These are phyloP conservation scores for Littorina saxatilis DNA, from an alignment of 1,140 invertebrate species.

Conservation along the genomic window DNA sequence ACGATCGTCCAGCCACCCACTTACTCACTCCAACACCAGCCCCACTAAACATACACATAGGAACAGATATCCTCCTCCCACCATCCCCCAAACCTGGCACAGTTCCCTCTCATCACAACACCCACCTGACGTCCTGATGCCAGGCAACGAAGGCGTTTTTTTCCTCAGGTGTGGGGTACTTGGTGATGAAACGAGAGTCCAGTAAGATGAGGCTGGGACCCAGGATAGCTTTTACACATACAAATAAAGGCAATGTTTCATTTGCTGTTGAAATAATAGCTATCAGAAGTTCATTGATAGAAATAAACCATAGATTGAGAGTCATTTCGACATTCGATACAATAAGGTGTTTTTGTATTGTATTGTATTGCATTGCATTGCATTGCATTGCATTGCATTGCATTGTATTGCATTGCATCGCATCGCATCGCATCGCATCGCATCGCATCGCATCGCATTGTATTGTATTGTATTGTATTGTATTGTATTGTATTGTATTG, in stretches of 20 bases:
- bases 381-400: too few species aligned
- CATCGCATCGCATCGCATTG: too few species aligned
- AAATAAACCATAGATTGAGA: neutral
- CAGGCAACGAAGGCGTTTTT: slow-evolving; percentile 59
- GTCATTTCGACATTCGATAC: neutral
- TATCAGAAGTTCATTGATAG: neutral
- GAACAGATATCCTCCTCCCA: neutral
- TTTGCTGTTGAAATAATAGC: neutral
- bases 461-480: too few species aligned
- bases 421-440: too few species aligned
- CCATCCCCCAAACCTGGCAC: neutral
- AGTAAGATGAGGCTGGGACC: slow-evolving; percentile 59
- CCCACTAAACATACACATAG: too few species aligned
- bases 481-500: too few species aligned
- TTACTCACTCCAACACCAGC: too few species aligned
- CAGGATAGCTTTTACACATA: slow-evolving; percentile 48
- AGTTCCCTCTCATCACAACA: neutral
- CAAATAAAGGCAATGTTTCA: neutral
- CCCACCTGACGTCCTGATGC: slow-evolving; percentile 64
- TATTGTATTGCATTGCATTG: too few species aligned
- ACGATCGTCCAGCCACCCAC: too few species aligned
- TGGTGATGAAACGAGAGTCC: slow-evolving; percentile 66
- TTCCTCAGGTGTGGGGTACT: slow-evolving; percentile 48
- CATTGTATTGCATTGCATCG: too few species aligned
- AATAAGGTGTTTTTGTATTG: too few species aligned